Base-by-base conservation (phyloP, 2,797 vertebrate genomes). In the Chloroceryle amazona region DNA sequence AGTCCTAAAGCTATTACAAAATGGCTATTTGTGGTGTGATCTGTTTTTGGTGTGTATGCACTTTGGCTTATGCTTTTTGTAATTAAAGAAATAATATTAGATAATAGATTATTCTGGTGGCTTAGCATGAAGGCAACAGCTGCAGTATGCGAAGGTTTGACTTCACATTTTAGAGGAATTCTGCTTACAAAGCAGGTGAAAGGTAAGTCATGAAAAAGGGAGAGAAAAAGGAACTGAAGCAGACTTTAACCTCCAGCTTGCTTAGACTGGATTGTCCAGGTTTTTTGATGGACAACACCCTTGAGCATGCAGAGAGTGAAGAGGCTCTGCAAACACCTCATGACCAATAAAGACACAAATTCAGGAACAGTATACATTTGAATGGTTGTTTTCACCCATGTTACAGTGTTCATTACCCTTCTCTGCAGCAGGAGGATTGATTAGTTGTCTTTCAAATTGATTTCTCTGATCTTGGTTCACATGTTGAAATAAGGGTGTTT, bases 21-120 rank as follows among this genome's bases (percentile, higher is more conserved):
- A 93, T 71, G 94, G 86, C 22, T 92, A 90, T 97, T 96, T 97
- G 96, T 97, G 88, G 49, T 35, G 49, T 97, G 92, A 96, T 96
- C 90, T 97, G 16, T 93, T 97, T 97, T 97, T 95, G 96, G 80
- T 94, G 39, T 83, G 63, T 86, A 57, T 96, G 58, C 78, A 65
- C 88, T 97, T 96, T 91, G 83, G 93, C 96, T 98, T 95, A 95
- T 79, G 68, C 81, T 94, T 98, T 96, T 97, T 95, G 49, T 97
- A 97, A 98, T 98, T 97, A 97, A 97, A 97, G 86, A 70, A 96
- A 87, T 86, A 93, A 89, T 97, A 93, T 54, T 95, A 81, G 97
- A 76, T 75, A 94, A 81, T 96, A 41, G 49, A 75, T 97, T 85
- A 47, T 94, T 46, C 88, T 88, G 39, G 61, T 84, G 89, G 81